Conservation (phyloP, 2,797 vertebrate genomes). For the Euphonia xanthogaster region DNA sequence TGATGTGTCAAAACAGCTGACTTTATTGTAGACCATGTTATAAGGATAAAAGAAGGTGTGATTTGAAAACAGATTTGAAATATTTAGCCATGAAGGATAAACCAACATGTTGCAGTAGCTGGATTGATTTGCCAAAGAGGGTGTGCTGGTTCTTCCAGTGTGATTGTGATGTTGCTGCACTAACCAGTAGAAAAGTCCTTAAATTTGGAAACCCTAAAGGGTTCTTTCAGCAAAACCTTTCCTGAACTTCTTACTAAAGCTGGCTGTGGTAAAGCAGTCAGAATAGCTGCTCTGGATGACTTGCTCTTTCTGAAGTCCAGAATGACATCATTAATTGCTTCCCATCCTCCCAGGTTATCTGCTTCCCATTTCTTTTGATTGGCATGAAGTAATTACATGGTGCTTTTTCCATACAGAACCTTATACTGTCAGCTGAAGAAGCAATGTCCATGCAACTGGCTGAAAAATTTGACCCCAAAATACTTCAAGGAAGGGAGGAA, state of each 20-base stretch:
- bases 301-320: neutral
- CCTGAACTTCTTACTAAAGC: neutral
- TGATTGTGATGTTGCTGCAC: neutral
- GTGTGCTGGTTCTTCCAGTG: neutral
- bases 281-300: neutral
- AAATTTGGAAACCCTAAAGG: neutral
- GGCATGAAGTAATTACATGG: neutral
- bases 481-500: neutral
- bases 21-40: neutral
- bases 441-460: neutral
- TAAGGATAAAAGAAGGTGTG: neutral
- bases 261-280: neutral
- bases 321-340: neutral
- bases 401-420: neutral
- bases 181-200: neutral
- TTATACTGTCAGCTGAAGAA: neutral
- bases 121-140: neutral
- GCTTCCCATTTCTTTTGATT: neutral
- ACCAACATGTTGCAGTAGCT: neutral
- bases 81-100: neutral
- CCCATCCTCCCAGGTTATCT: neutral
- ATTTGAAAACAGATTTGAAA: neutral
- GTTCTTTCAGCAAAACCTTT: neutral
- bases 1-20: neutral
- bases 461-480: neutral